These are phyloP conservation scores for Orthosia gothica DNA, from an alignment of 2,888 invertebrate species.

Conservation along the genomic window DNA sequence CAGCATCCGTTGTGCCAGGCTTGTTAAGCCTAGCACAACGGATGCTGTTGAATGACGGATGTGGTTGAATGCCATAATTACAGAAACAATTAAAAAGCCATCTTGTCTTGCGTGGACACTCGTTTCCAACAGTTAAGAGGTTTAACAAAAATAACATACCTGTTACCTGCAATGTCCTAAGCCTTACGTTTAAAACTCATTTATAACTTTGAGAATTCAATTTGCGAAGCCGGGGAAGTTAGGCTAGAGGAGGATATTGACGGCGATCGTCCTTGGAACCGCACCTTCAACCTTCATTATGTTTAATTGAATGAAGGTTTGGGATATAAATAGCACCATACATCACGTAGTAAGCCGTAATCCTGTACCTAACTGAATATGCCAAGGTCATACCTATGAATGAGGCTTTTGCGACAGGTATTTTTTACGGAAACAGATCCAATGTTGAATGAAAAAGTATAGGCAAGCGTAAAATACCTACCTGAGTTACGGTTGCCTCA, in stretches of 20 bases:
- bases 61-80: too few relatives aligned
- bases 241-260: conserved; percentile 4
- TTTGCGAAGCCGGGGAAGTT: background rate
- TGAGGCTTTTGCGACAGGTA: background rate
- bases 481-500: background rate
- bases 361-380: background rate
- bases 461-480: background rate
- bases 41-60: too few relatives aligned
- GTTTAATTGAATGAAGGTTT: conserved; percentile 17
- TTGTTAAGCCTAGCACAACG: too few relatives aligned
- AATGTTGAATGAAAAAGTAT: too few relatives aligned
- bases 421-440: background rate
- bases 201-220: background rate
- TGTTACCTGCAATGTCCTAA: background rate
- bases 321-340: conserved; percentile 11
- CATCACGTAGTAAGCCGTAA: background rate
- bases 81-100: too few relatives aligned
- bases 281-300: conserved; percentile 9
- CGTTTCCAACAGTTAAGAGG: too few relatives aligned
- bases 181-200: background rate
- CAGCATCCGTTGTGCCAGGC: too few relatives aligned
- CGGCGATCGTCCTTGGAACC: background rate
- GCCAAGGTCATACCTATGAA: background rate
- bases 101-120: too few relatives aligned
- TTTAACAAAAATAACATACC: too few relatives aligned